Evolutionary conservation across 2,888 invertebrate species (phyloP), one percentile per base, ranked within the genome.

Genomic region (Apamea crenata): DNA sequence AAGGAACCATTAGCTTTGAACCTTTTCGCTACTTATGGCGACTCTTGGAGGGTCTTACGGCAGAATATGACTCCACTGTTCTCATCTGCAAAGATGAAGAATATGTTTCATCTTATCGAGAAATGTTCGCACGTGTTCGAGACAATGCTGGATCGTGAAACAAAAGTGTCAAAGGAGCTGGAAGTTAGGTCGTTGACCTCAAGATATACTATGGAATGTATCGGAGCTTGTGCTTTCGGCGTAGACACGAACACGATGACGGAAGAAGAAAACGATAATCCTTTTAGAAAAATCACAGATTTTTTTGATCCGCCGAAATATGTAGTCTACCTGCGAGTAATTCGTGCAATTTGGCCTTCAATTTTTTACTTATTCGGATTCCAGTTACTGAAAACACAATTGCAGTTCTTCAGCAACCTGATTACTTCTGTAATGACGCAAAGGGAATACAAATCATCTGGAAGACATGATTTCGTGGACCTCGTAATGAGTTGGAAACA

Each of bases 31-130:
- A 78, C 83, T 32, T 69, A 80, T 61, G 91, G 89, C 6, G 86
- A 91, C 18, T 66, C 59, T 14, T 91, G 91, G 91, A 89, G 84
- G 70, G 80, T 91, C 1, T 59, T 91, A 25, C 80, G 91, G 0
- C 91, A 91, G 59, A 90, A 88, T 47, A 50, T 90, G 77, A 87
- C 89, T 18, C 91, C 91, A 2, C 59, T 91, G 7, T 91, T 91
- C 68, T 83, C 91, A 16, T 84, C 90, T 10, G 82, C 87, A 1
- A 91, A 91, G 69, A 88, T 91, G 84, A 91, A 75, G 74, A 90
- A 87, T 59, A 91, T 91, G 91, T 91, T 87, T 66, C 84, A 89
- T 78, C 80, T 90, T 2, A 88, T 91, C 21, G 81, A 84, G 18
- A 86, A 86, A 32, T 91, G 89, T 79, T 85, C 84, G 0, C 68